These are phyloP conservation scores for Onychorhynchus coronatus DNA, from an alignment of 2,113 vertebrate species.

Conservation along the genomic window DNA sequence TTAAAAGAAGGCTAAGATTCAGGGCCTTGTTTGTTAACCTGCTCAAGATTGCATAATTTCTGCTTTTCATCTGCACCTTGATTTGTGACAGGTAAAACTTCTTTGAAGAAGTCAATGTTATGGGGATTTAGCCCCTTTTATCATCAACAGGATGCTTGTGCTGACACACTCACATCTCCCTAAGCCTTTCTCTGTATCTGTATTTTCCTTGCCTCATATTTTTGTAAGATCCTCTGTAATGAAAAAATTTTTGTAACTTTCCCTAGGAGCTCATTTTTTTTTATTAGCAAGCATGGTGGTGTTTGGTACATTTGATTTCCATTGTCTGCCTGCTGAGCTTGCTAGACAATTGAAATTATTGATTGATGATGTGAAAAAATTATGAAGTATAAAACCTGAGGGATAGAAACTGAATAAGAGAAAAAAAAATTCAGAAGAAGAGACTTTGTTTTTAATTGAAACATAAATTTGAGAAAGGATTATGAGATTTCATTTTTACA, in stretches of 20 bases:
- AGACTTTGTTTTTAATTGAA: conserved; percentile 58
- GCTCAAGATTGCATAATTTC: neutral
- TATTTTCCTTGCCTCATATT: neutral
- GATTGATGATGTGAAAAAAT: conserved; percentile 57
- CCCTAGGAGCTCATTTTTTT: conserved; percentile 32
- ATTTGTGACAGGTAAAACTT: neutral
- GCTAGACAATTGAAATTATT: conserved; percentile 15
- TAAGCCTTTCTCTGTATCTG: neutral
- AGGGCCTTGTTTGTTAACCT: neutral
- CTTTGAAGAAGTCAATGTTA: neutral
- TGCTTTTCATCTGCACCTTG: neutral
- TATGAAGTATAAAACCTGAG: conserved; percentile 22
- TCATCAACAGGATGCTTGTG: neutral
- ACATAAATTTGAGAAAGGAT: conserved; percentile 64
- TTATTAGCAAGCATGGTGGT: neutral
- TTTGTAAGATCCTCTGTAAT: neutral
- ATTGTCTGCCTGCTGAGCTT: neutral
- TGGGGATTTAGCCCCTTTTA: neutral
- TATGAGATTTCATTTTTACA: conserved; percentile 59
- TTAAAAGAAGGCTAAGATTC: neutral
- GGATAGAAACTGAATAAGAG: conserved; percentile 28
- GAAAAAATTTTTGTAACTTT: neutral
- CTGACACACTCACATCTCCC: neutral
- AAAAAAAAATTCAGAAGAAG: conserved; percentile 51
- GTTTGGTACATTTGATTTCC: conserved; percentile 13